Conservation (phyloP, 2,797 vertebrate species). For the Lepus oiostolus region DNA sequence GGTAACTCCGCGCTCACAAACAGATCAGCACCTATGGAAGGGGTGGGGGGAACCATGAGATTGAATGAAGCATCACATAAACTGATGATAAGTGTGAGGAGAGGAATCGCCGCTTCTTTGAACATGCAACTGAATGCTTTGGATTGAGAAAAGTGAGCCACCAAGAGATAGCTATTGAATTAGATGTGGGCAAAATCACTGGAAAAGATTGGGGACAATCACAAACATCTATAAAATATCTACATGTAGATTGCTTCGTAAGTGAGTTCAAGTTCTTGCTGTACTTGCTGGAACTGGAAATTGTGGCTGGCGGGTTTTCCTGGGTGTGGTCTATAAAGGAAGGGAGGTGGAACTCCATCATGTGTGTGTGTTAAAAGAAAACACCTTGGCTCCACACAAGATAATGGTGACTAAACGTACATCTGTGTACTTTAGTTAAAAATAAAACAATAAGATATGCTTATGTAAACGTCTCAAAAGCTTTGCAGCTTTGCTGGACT, state of each 20-base stretch:
- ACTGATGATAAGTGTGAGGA: constrained; percentile 64
- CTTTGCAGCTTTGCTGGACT: background rate
- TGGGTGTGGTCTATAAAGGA: background rate
- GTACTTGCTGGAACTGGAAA: background rate
- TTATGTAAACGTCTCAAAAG: background rate
- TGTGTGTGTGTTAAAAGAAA: background rate
- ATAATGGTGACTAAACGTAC: background rate
- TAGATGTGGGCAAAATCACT: constrained; percentile 51
- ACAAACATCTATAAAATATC: constrained; percentile 57
- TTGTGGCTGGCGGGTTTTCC: background rate
- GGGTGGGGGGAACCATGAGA: background rate
- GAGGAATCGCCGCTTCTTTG: constrained; percentile 71
- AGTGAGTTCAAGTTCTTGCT: constrained; percentile 49
- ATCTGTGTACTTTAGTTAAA: constrained; percentile 22
- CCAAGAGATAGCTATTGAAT: constrained; percentile 58
- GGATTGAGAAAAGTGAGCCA: constrained; percentile 49
- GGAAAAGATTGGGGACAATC: constrained; percentile 27
- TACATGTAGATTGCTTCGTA: constrained; percentile 51
- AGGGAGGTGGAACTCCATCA: background rate
- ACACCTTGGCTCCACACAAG: background rate
- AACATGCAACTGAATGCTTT: constrained; percentile 73
- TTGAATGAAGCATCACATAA: constrained; percentile 47
- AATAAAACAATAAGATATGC: constrained; percentile 9
- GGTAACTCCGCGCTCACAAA: background rate
- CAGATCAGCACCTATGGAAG: background rate